phyloP scores from a whole-genome alignment of 2,113 vertebrate genomes.

The Epinephelus lanceolatus region DNA sequence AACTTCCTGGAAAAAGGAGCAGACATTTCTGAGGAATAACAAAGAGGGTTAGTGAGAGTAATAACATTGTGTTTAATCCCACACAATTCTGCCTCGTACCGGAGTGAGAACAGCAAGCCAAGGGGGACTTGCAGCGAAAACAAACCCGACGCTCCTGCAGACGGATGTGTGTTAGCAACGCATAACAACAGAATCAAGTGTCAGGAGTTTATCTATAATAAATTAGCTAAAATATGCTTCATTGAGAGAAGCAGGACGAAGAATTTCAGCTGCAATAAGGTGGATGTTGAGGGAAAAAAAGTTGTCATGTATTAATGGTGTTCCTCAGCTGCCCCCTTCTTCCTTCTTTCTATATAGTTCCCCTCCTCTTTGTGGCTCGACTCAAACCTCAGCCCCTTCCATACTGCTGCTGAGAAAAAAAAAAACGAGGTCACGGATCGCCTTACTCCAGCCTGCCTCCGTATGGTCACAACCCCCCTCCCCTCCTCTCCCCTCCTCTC shows the following conservation, averaged over 20 bases:
- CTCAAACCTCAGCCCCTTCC: slow-evolving; percentile 70
- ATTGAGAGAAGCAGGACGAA: background rate
- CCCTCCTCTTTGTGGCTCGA: slow-evolving; percentile 54
- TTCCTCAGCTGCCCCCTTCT: slow-evolving; percentile 16
- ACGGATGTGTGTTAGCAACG: slow-evolving; percentile 33
- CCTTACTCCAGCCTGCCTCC: slow-evolving; percentile 72
- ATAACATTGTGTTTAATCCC: slow-evolving; percentile 74
- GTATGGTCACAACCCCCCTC: slow-evolving; percentile 31
- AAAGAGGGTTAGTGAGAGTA: slow-evolving; percentile 70
- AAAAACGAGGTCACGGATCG: slow-evolving; percentile 79
- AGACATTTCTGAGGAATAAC: slow-evolving; percentile 70
- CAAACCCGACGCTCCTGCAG: slow-evolving; percentile 40
- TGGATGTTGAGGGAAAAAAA: background rate
- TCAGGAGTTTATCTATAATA: background rate
- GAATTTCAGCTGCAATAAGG: background rate
- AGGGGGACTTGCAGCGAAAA: slow-evolving; percentile 53
- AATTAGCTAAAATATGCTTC: background rate
- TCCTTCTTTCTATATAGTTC: slow-evolving; percentile 15
- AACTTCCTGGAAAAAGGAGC: slow-evolving; percentile 76
- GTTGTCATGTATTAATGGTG: background rate
- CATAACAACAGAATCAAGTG: slow-evolving; percentile 18
- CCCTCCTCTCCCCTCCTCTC: background rate
- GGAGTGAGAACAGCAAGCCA: slow-evolving; percentile 36
- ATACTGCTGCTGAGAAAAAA: slow-evolving; percentile 62
- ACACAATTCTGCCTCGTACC: slow-evolving; percentile 48